Evolutionary conservation across 2,888 invertebrate genomes (phyloP).

Genomic region (Smittia sp.): DNA sequence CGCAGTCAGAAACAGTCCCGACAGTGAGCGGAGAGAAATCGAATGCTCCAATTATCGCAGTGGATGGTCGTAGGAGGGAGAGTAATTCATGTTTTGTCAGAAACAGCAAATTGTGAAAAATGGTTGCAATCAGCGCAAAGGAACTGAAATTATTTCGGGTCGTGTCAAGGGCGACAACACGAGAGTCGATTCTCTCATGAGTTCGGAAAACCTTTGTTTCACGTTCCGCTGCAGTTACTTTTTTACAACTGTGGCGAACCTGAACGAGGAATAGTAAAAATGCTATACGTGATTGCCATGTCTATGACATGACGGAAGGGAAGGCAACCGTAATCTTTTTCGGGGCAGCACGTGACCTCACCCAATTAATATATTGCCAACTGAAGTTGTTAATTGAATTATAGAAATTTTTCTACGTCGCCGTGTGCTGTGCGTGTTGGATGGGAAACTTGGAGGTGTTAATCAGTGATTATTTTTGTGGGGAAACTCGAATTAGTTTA

Average conservation of each 20-base stretch:
- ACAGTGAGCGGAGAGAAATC: background rate
- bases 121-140: background rate
- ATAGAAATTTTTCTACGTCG: background rate
- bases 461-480: no score
- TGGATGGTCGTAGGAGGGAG: background rate
- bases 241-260: no score
- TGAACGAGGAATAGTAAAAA: background rate
- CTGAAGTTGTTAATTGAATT: constrained; percentile 15
- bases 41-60: constrained; percentile 2
- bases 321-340: constrained; percentile 24
- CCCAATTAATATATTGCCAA: constrained; percentile 26
- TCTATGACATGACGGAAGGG: background rate
- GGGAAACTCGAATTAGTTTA: no score
- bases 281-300: constrained; percentile 6
- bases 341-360: constrained; percentile 28
- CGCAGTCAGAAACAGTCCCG: background rate
- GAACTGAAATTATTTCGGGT: background rate
- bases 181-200: background rate
- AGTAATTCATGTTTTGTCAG: background rate
- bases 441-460: no score
- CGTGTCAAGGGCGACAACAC: background rate
- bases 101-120: background rate
- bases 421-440: no score
- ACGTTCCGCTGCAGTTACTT: background rate
- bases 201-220: background rate